These are phyloP conservation scores for Labia minor DNA, from an alignment of 2,888 invertebrate genomes.

Conservation along the genomic window DNA sequence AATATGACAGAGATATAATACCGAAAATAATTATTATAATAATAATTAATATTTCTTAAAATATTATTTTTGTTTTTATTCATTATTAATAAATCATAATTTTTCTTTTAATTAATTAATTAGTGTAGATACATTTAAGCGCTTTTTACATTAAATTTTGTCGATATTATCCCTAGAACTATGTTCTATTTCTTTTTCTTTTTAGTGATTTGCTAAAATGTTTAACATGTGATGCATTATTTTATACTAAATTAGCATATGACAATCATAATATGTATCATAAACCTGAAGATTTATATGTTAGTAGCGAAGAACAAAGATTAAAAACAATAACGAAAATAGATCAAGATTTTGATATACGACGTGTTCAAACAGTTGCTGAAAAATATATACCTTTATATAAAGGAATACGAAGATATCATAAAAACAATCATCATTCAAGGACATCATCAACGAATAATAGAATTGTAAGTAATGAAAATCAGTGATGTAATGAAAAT, in stretches of 20 bases:
- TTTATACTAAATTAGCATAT: conserved; percentile 53
- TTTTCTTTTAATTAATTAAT: no score
- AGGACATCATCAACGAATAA: not conserved
- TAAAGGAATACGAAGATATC: conserved; percentile 23
- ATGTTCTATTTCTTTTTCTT: no score
- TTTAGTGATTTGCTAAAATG: conserved; percentile 47
- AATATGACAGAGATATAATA: no score
- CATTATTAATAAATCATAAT: no score
- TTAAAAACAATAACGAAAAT: conserved; percentile 40
- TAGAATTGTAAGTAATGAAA: conserved; percentile 14
- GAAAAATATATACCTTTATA: conserved; percentile 31
- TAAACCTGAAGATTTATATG: conserved; percentile 48
- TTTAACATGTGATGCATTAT: conserved; percentile 52
- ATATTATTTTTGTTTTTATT: no score
- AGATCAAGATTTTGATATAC: conserved; percentile 44
- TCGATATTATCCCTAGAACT: no score
- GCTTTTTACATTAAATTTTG: no score
- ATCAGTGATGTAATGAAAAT: no score
- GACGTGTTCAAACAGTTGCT: conserved; percentile 35
- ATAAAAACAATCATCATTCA: no score
- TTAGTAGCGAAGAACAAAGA: conserved; percentile 45
- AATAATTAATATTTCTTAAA: no score
- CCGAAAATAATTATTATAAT: no score
- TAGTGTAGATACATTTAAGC: no score
- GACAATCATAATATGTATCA: conserved; percentile 52